These are phyloP conservation scores for Prosapia bicincta DNA, from an alignment of 2,888 invertebrate species.

Conservation along the genomic window DNA sequence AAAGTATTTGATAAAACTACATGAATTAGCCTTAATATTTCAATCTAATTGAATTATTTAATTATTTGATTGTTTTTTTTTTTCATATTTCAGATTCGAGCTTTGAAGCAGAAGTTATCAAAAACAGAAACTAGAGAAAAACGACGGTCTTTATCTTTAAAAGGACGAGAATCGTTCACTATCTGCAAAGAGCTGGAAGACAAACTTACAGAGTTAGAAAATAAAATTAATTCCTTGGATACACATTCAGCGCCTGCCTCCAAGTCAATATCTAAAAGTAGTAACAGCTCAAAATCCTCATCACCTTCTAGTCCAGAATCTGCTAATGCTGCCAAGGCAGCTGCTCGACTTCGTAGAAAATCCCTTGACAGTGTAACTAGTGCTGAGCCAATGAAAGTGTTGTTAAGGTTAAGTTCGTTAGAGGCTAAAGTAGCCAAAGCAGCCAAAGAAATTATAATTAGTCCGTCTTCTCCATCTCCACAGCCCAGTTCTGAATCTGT, in stretches of 20 bases:
- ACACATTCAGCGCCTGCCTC: slow-evolving; percentile 48
- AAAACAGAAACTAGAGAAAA: slow-evolving; percentile 75
- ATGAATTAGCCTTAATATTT: too few relatives aligned
- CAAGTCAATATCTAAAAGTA: slow-evolving; percentile 45
- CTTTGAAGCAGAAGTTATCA: slow-evolving; percentile 73
- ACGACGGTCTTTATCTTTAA: slow-evolving; percentile 75
- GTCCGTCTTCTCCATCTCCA: slow-evolving; percentile 25
- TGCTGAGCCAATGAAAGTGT: slow-evolving; percentile 69
- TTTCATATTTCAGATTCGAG: slow-evolving; percentile 48
- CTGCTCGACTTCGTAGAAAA: slow-evolving; percentile 63
- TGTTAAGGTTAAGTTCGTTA: slow-evolving; percentile 61
- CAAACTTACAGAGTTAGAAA: slow-evolving; percentile 76
- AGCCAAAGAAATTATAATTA: slow-evolving; percentile 33
- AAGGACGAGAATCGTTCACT: slow-evolving; percentile 76
- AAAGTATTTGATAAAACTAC: too few relatives aligned
- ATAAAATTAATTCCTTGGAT: slow-evolving; percentile 68
- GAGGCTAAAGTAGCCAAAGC: slow-evolving; percentile 73
- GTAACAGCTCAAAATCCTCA: slow-evolving; percentile 20
- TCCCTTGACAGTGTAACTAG: slow-evolving; percentile 75
- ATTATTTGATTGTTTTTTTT: too few relatives aligned
- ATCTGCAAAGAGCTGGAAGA: slow-evolving; percentile 82
- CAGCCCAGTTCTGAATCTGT: slow-evolving; percentile 14
- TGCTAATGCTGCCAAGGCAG: slow-evolving; percentile 44
- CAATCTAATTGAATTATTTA: too few relatives aligned
- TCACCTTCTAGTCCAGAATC: slow-evolving; percentile 13